Conservation (phyloP, 2,797 vertebrate species). For the Acestrorhynchus altus region DNA sequence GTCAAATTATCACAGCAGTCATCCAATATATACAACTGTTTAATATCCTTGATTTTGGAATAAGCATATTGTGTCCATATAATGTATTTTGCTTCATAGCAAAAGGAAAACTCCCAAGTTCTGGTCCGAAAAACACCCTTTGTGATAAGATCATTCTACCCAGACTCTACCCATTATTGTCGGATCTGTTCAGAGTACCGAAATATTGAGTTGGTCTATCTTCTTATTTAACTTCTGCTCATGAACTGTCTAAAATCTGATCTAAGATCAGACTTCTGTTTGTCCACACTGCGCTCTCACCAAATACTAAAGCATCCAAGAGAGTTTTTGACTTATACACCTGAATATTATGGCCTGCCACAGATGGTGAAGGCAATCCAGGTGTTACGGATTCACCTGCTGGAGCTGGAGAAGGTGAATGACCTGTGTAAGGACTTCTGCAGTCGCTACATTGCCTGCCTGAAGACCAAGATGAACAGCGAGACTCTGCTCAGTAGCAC, state of each 20-base stretch:
- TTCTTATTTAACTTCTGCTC: too few species aligned
- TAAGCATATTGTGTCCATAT: too few species aligned
- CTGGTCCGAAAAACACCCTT: too few species aligned
- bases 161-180: too few species aligned
- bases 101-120: too few species aligned
- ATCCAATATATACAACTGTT: too few species aligned
- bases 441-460: slow-evolving; percentile 87
- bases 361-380: slow-evolving; percentile 91
- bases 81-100: too few species aligned
- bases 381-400: slow-evolving; percentile 86
- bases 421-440: slow-evolving; percentile 90
- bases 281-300: background rate
- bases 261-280: background rate
- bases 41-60: too few species aligned
- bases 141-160: too few species aligned
- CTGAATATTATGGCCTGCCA: background rate
- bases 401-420: slow-evolving; percentile 87
- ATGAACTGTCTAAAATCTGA: background rate
- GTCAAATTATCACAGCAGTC: too few species aligned
- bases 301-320: background rate
- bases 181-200: too few species aligned
- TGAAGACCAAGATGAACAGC: slow-evolving; percentile 89
- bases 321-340: background rate
- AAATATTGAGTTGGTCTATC: too few species aligned
- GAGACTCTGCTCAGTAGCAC: slow-evolving; percentile 83